These are phyloP conservation scores for Dryoscopus gambensis DNA, from an alignment of 2,113 vertebrate species.

Conservation along the genomic window DNA sequence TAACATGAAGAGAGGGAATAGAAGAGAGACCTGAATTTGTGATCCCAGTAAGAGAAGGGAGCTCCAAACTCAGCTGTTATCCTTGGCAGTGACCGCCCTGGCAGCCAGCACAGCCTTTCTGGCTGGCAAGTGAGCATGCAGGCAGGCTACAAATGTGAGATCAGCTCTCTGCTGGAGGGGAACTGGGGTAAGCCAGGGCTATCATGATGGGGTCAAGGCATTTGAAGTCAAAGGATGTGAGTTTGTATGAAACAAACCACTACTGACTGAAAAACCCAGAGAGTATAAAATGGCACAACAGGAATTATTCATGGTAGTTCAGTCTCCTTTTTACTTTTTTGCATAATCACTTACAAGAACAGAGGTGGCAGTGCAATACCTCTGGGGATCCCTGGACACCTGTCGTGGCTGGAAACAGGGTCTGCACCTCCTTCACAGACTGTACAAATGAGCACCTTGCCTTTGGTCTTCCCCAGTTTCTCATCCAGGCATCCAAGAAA, in stretches of 20 bases:
- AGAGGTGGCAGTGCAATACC: neutral
- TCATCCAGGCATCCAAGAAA: neutral
- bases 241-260: neutral
- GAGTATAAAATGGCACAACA: neutral
- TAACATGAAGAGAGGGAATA: neutral
- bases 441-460: neutral
- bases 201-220: neutral
- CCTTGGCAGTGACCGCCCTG: neutral
- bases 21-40: neutral
- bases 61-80: neutral
- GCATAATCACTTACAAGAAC: neutral
- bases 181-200: neutral
- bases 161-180: neutral
- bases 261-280: neutral
- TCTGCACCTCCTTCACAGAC: neutral
- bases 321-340: neutral
- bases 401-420: neutral
- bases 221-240: neutral
- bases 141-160: neutral
- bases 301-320: neutral
- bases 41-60: neutral
- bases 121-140: neutral
- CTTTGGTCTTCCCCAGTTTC: neutral
- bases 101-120: neutral
- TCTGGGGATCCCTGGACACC: neutral